These are phyloP conservation scores for Willisornis vidua DNA, from an alignment of 2,113 vertebrate species.

Conservation along the genomic window DNA sequence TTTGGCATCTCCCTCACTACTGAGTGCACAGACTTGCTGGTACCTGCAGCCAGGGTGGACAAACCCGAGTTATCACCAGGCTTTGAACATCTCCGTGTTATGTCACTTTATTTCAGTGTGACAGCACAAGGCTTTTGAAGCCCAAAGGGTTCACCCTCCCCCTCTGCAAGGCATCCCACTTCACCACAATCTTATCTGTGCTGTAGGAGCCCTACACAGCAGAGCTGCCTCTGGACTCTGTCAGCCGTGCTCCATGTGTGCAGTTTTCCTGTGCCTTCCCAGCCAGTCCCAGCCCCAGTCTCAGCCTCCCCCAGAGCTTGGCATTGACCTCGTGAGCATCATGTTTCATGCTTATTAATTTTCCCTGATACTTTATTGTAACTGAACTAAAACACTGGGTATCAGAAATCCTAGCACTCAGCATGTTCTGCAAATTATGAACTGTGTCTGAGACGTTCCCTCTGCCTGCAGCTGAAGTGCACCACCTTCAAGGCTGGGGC, in stretches of 20 bases:
- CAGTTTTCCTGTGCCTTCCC: not conserved
- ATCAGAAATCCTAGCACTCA: not conserved
- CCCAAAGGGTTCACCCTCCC: not conserved
- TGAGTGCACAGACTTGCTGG: not conserved
- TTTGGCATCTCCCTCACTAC: not conserved
- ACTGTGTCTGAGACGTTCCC: not conserved
- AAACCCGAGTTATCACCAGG: not conserved
- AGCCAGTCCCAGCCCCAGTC: not conserved
- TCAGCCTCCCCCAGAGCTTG: not conserved
- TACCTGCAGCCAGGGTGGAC: not conserved
- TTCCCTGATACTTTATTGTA: conserved; percentile 7
- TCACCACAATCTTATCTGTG: conserved; percentile 40
- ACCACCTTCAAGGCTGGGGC: not conserved
- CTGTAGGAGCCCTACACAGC: conserved; percentile 22
- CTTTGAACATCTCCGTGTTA: rapidly evolving
- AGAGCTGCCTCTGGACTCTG: conserved; percentile 58
- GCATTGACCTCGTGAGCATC: not conserved
- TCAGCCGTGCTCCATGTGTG: not conserved
- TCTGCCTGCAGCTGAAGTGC: not conserved
- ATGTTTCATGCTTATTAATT: conserved; percentile 27
- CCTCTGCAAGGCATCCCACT: conserved; percentile 46
- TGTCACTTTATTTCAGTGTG: not conserved
- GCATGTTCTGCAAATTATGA: not conserved
- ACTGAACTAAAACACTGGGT: not conserved
- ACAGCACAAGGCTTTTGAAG: not conserved